Conservation (phyloP, 2,113 vertebrate genomes). For the Cyprinodon brontotheroides region DNA sequence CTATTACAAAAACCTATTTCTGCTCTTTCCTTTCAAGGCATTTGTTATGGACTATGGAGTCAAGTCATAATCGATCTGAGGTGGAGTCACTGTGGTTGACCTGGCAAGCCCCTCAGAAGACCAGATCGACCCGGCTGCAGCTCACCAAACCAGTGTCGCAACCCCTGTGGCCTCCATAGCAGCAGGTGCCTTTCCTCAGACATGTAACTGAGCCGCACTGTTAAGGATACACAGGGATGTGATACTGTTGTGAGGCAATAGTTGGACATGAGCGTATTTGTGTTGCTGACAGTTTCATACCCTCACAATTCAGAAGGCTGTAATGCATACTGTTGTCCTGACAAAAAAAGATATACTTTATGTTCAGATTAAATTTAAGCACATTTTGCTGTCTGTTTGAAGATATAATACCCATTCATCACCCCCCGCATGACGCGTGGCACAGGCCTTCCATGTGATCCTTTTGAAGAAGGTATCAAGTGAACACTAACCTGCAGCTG, state of each 20-base stretch:
- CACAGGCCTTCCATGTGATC: conserved; percentile 42
- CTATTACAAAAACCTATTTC: conserved; percentile 1
- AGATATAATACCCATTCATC: conserved; percentile 57
- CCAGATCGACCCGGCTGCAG: conserved; percentile 55
- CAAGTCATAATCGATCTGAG: conserved; percentile 57
- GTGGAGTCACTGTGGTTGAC: conserved; percentile 41
- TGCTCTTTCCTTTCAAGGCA: conserved; percentile 1
- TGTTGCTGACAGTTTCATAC: conserved; percentile 47
- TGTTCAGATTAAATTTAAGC: conserved; percentile 23
- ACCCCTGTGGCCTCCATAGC: conserved; percentile 38
- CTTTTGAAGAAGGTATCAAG: conserved; percentile 57
- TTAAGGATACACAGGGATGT: conserved; percentile 46
- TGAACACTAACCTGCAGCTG: conserved; percentile 68
- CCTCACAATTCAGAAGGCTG: conserved; percentile 19
- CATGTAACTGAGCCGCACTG: conserved; percentile 42
- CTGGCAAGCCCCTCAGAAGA: conserved; percentile 26
- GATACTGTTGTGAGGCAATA: conserved; percentile 52
- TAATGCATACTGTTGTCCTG: conserved; percentile 27
- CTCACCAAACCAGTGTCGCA: conserved; percentile 49
- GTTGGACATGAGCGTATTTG: conserved; percentile 36
- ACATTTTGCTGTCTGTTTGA: conserved; percentile 6
- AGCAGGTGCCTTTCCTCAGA: conserved; percentile 57
- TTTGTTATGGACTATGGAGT: conserved; percentile 33
- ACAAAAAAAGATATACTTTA: conserved; percentile 15
- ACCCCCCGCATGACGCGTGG: conserved; percentile 49